A percentile compares a stretch with the other conserved stretches of the same genome.
Evolutionary conservation across 2,113 vertebrate genomes (phyloP).

Genomic region (Phalacrocorax brasilianus): DNA sequence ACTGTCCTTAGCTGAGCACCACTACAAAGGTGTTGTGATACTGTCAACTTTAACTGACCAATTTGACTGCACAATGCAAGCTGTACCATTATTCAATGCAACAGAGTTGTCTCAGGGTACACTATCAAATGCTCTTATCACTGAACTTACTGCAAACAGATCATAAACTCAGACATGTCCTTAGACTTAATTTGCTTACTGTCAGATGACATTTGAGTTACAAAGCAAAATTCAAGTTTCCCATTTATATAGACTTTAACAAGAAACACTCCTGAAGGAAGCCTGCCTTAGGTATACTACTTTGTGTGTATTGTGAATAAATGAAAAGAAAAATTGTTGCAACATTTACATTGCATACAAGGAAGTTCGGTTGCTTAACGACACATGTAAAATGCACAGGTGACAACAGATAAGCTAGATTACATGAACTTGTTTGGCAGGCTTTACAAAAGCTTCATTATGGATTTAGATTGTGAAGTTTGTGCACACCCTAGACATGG

Average conservation of each 20-base stretch:
- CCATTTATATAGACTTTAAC: not conserved
- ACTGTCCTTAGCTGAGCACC: not conserved
- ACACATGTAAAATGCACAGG: not conserved
- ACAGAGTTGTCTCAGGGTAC: not conserved
- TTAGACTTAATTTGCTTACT: not conserved
- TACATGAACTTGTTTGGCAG: not conserved
- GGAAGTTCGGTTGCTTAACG: slow-evolving; percentile 3
- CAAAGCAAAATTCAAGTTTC: not conserved
- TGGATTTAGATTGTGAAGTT: not conserved
- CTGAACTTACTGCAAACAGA: not conserved
- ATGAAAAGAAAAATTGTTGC: not conserved
- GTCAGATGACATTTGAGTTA: not conserved
- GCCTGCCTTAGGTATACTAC: not conserved
- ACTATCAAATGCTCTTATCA: not conserved
- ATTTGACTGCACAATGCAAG: not conserved
- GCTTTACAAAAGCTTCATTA: slow-evolving; percentile 3
- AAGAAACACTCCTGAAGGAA: not conserved
- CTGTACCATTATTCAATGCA: not conserved
- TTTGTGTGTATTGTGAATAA: not conserved
- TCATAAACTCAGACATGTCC: not conserved
- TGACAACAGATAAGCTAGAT: not conserved
- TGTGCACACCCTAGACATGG: not conserved
- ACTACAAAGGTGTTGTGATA: not conserved
- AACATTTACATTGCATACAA: not conserved
- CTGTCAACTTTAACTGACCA: not conserved